These are phyloP conservation scores for Drosophila subquinaria DNA, from an alignment of 2,888 invertebrate species.

Conservation along the genomic window DNA sequence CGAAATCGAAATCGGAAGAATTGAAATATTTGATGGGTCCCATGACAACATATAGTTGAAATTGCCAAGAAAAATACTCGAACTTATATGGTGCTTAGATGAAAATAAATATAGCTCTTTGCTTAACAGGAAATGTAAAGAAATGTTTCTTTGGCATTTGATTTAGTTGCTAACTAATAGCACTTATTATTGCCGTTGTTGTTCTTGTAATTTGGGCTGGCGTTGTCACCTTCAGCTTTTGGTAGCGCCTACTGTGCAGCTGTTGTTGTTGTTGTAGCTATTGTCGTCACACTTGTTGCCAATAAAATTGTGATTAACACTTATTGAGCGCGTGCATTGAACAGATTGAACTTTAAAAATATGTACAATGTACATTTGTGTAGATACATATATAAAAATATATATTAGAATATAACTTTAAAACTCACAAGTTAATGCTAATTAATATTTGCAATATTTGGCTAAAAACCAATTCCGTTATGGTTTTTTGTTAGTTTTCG, in stretches of 20 bases:
- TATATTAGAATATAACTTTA: slow-evolving; percentile 20
- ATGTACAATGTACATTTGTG: slow-evolving; percentile 5
- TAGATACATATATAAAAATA: slow-evolving; percentile 12
- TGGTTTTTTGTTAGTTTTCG: slow-evolving; percentile 19
- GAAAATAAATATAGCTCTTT: slow-evolving; percentile 9
- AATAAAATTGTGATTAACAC: slow-evolving; percentile 71
- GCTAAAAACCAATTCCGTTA: slow-evolving; percentile 13
- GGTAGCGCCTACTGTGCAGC: slow-evolving; percentile 42
- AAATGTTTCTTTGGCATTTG: slow-evolving; percentile 29
- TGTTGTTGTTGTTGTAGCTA: slow-evolving; percentile 26
- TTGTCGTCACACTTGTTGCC: slow-evolving; percentile 64
- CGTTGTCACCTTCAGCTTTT: slow-evolving; percentile 63
- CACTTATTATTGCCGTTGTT: slow-evolving; percentile 29
- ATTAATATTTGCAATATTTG: slow-evolving; percentile 10
- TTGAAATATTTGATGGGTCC: slow-evolving; percentile 32
- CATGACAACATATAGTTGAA: slow-evolving; percentile 26
- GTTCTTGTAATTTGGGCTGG: slow-evolving; percentile 24
- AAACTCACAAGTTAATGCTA: slow-evolving; percentile 34
- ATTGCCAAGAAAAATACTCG: slow-evolving; percentile 6
- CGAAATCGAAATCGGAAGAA: slow-evolving; percentile 33
- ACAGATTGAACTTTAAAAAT: slow-evolving; percentile 46
- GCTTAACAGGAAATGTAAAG: slow-evolving; percentile 10
- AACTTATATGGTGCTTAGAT: slow-evolving; percentile 3
- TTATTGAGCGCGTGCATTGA: slow-evolving; percentile 59
- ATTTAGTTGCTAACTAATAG: slow-evolving; percentile 45